phyloP scores from a whole-genome alignment of 2,113 vertebrate genomes.

The Mystacornis crossleyi region DNA sequence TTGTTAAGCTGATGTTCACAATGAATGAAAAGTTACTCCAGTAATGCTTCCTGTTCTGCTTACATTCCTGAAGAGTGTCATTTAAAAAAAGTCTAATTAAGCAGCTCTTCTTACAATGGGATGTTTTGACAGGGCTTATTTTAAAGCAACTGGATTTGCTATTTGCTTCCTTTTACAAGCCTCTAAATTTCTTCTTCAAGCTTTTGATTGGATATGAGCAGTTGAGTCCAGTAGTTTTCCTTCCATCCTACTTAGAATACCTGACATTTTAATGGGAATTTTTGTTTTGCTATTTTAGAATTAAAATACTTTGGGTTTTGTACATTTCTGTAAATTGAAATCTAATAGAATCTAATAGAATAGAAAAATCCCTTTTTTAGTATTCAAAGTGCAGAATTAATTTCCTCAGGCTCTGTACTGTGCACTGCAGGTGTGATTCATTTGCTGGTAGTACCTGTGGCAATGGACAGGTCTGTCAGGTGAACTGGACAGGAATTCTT shows the following conservation, averaged over 20 bases:
- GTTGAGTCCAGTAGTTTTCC: not conserved
- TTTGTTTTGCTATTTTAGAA: not conserved
- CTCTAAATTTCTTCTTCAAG: not conserved
- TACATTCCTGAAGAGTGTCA: not conserved
- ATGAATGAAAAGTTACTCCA: not conserved
- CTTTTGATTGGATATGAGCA: not conserved
- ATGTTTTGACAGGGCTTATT: conserved; percentile 1
- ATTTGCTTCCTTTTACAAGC: not conserved
- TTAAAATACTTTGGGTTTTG: not conserved
- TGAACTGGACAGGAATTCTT: not conserved
- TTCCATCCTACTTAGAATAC: not conserved
- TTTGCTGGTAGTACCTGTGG: not conserved
- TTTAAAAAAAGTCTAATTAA: not conserved
- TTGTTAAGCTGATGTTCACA: not conserved
- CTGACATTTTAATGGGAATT: not conserved
- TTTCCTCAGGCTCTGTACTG: not conserved
- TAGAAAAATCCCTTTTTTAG: not conserved
- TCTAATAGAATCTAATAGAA: not conserved
- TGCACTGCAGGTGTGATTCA: not conserved
- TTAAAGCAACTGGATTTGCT: not conserved
- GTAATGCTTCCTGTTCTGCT: not conserved
- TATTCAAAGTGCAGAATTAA: not conserved
- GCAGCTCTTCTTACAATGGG: not conserved
- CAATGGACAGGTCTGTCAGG: not conserved
- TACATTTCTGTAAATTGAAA: not conserved